Evolutionary conservation across 2,113 vertebrate species (phyloP).

Genomic region (Hippocampus guttulatus): DNA sequence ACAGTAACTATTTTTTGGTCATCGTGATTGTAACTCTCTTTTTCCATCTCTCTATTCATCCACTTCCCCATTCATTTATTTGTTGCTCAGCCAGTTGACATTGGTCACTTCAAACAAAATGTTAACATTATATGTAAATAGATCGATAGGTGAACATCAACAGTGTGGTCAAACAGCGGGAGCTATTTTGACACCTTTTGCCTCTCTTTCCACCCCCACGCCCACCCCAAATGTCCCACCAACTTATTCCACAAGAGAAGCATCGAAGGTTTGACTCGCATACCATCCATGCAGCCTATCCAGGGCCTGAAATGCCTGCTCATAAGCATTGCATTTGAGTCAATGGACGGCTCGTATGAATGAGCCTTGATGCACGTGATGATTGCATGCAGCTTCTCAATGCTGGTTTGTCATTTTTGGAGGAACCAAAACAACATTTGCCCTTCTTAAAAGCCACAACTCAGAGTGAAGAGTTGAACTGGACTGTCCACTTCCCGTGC

Average conservation of each 20-base stretch:
- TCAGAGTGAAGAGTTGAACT: slow-evolving; percentile 43
- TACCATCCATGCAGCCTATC: slow-evolving; percentile 57
- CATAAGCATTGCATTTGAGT: slow-evolving; percentile 58
- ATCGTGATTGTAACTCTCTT: slow-evolving; percentile 40
- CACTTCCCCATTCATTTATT: slow-evolving; percentile 68
- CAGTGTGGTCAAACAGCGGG: slow-evolving; percentile 49
- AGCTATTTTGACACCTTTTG: slow-evolving; percentile 44
- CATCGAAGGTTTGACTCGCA: not conserved
- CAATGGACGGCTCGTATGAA: slow-evolving; percentile 60
- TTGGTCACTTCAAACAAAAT: slow-evolving; percentile 66
- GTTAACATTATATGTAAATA: slow-evolving; percentile 37
- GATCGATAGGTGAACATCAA: slow-evolving; percentile 55
- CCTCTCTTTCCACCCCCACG: slow-evolving; percentile 42
- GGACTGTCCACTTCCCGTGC: slow-evolving; percentile 56
- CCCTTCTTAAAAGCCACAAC: slow-evolving; percentile 39
- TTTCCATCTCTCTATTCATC: slow-evolving; percentile 68
- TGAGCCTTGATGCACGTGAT: slow-evolving; percentile 32
- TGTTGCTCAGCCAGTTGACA: slow-evolving; percentile 53
- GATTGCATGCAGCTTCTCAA: slow-evolving; percentile 26
- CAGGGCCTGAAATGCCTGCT: slow-evolving; percentile 63
- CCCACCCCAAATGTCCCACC: slow-evolving; percentile 28
- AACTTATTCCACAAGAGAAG: not conserved
- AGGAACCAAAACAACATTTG: slow-evolving; percentile 34
- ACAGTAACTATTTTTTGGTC: not conserved
- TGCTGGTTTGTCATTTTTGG: slow-evolving; percentile 67